Percentiles rank a stretch among this genome's conserved stretches.
Conservation (phyloP, 2,888 invertebrate genomes). For the Punctoribates punctum region DNA sequence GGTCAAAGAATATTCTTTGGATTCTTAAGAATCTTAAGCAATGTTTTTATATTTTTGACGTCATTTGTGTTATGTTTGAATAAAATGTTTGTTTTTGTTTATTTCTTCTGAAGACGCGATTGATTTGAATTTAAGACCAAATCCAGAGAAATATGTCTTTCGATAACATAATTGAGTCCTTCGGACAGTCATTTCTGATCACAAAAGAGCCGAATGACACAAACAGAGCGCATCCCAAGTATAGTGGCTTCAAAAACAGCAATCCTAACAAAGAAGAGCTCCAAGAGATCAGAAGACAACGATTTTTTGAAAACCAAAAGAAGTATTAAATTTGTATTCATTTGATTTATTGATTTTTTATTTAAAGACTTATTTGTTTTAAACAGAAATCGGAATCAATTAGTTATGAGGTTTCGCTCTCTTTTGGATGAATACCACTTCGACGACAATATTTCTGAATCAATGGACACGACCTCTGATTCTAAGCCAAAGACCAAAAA, state of each 20-base stretch:
- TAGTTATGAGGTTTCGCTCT: slow-evolving; percentile 4
- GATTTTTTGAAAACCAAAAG: background rate
- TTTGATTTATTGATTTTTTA: background rate
- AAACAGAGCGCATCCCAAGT: background rate
- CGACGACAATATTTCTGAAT: background rate
- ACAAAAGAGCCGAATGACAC: slow-evolving; percentile 4
- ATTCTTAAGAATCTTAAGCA: too few relatives aligned
- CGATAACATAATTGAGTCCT: slow-evolving; percentile 8
- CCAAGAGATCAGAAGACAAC: background rate
- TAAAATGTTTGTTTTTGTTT: slow-evolving; percentile 3
- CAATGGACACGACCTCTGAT: background rate
- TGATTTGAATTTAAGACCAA: background rate
- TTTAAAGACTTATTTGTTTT: background rate
- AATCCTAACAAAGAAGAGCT: background rate
- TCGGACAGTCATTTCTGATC: background rate
- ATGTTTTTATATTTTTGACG: too few relatives aligned
- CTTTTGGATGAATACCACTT: background rate
- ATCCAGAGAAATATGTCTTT: background rate
- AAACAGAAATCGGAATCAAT: slow-evolving; percentile 18
- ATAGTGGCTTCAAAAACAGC: background rate
- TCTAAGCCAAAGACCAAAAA: background rate
- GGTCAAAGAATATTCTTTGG: too few relatives aligned
- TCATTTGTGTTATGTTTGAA: slow-evolving; percentile 29
- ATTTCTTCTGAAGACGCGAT: background rate
- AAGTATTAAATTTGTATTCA: background rate